Conservation (phyloP, 2,797 vertebrate genomes). For the Pteropus rufus region DNA sequence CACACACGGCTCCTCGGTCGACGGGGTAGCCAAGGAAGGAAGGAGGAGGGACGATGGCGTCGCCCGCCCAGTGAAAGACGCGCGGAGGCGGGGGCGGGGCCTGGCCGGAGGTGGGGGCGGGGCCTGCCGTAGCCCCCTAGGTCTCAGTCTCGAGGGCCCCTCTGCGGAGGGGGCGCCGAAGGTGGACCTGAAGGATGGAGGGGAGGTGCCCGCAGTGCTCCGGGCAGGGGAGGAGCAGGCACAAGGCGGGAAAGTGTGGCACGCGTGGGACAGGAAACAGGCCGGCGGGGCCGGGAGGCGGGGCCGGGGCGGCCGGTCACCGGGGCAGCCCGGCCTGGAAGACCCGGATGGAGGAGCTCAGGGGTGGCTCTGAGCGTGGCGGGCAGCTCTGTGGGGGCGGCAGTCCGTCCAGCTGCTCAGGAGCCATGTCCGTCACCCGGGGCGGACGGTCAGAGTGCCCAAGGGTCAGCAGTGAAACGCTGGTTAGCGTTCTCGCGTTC, state of each 20-base stretch:
- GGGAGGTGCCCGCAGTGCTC: not conserved
- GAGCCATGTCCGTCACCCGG: not conserved
- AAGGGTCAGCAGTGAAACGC: accelerated
- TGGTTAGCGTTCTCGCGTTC: not conserved
- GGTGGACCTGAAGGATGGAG: not conserved
- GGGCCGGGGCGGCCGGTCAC: not conserved
- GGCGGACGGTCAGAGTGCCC: not conserved
- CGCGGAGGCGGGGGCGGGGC: not conserved
- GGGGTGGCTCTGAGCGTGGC: not conserved
- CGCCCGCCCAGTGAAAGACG: not conserved
- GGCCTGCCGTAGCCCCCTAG: not conserved
- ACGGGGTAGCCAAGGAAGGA: not conserved
- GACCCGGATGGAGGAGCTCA: not conserved
- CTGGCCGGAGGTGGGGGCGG: not conserved
- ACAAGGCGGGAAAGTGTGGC: too few relatives aligned
- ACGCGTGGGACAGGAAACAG: not conserved
- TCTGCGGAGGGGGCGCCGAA: not conserved
- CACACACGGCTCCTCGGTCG: not conserved
- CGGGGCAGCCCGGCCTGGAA: not conserved
- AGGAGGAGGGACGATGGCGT: not conserved
- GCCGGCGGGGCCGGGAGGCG: not conserved
- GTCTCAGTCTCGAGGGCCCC: too few relatives aligned
- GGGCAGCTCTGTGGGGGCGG: not conserved
- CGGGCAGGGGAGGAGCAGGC: not conserved
- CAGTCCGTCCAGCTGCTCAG: too few relatives aligned